Base-by-base conservation (phyloP, 1,140 invertebrate genomes). In the Neodiprion lecontei region DNA sequence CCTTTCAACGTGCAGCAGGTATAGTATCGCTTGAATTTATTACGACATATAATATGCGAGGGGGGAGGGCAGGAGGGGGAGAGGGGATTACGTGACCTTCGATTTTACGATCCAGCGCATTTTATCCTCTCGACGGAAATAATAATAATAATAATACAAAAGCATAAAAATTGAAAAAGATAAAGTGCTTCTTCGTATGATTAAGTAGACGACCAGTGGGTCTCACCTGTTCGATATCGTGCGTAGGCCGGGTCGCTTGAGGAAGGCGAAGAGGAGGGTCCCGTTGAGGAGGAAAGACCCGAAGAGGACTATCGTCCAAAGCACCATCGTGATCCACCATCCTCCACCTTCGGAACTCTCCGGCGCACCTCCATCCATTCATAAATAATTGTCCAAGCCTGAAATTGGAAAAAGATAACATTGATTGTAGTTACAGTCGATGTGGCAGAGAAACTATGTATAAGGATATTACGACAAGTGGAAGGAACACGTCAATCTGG, bases 141-240 rank as follows among this genome's bases (percentile, higher is more conserved):
- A 12, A 61, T 61, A 61, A 12, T 61, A 11, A 61, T 8, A 61
- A 61, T 8, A 61, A 61, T 12, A 61, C 17, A 14, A 61, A 9
- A 61, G 53, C 5, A 14, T 17, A 61, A 61, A 17, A 61, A 14
- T 61, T 61, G 28, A 40, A 40, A 40, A 40, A 40, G 28, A 40
- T 40, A 40, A 40, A 40, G 5, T 40, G 28, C 28, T 40, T 40
- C 28, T 40, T 40, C 28, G 28, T 40, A 40, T 40, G 28, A 40
- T 61, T 8, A 17, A 17, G n/a, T 61, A 61, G 11, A 61, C 11
- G n/a, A 61, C n/a, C 4, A 61, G 4, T 0, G 53, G 0, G n/a
- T 67, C 78, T 81, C 78, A 91, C 90, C 89, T 89, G 87, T 93
- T 93, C 48, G 91, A 92, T 70, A 92, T 89, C 10, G 91, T 92